Evolutionary conservation across 2,888 invertebrate species (phyloP).

Genomic region (Gortyna flavago): DNA sequence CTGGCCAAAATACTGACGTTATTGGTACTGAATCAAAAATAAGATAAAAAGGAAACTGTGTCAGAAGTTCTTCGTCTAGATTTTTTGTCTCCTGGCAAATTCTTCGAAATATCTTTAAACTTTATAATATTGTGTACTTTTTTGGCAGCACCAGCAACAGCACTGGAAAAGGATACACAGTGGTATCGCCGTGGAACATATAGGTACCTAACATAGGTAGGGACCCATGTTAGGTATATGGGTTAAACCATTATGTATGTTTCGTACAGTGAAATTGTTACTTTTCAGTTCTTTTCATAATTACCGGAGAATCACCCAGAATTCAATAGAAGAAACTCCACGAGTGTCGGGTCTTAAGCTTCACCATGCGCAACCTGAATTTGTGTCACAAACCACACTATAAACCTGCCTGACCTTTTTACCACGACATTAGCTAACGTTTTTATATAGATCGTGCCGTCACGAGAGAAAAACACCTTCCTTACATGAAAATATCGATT

Average conservation of each 20-base stretch:
- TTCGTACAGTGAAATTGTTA: background rate
- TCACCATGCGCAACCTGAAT: background rate
- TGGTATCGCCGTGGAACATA: background rate
- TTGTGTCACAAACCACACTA: no score
- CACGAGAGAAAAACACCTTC: background rate
- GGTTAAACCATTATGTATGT: background rate
- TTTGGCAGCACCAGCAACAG: background rate
- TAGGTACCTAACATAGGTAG: no score
- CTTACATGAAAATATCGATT: background rate
- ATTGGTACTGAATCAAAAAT: constrained; percentile 9
- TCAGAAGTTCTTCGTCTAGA: background rate
- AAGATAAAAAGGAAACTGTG: constrained; percentile 30
- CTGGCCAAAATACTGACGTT: constrained; percentile 6
- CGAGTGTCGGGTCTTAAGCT: background rate
- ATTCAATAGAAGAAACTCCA: background rate
- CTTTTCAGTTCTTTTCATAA: background rate
- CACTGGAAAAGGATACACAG: background rate
- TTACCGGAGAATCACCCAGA: background rate
- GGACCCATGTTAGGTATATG: background rate
- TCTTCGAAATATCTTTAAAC: background rate
- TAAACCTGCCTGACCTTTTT: background rate
- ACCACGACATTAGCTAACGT: no score
- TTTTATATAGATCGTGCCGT: background rate
- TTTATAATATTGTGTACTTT: background rate
- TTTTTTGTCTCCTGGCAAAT: background rate